Evolutionary conservation across 2,113 vertebrate genomes (phyloP), one percentile per base, ranked within the genome.

Genomic region (Rhinogobius similis): DNA sequence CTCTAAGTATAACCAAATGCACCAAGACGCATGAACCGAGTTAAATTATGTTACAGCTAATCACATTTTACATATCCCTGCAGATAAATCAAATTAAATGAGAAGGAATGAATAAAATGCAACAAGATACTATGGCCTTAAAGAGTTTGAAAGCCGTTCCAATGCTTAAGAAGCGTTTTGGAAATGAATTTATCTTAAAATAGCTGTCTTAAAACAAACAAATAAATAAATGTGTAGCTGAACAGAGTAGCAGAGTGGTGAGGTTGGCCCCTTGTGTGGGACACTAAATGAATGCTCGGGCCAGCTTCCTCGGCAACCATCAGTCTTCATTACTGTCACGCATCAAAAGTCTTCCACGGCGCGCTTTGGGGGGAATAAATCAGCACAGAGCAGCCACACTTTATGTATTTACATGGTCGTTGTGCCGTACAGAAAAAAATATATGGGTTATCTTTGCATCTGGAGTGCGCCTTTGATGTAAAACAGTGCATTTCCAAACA

Each of bases 301-400:
- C 96, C 96, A 95, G 95, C 95, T 94, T 95, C 93, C 94, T 93
- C 94, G 94, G 94, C 94, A 93, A 93, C 94, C 95, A 98, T 98
- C 96, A 97, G 95, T 98, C 96, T 96, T 98, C 95, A 99, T 98
- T 98, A 96, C 96, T 97, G 97, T 97, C 96, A 99, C 94, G 94
- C 94, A 96, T 93, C 94, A 96, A 90, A 95, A 96, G 93, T 95
- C 93, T 93, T 93, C 93, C 90, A 94, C 93, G 92, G 93, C 91
- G 76, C 27, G 58, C 58, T 61, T 61, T 36, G 29, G 88, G 91
- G 92, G 92, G 93, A 94, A 96, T 95, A 96, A 95, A 96, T 98
- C 93, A 95, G 85, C 93, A 92, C 86, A 88, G 92, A 89, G 94
- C 93, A 70, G 46, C 58, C 87, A 93, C 95, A 93, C 79, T 75